A percentile compares a stretch with the other conserved stretches of the same genome.
These are phyloP conservation scores for Sebastolobus altivelis DNA, from an alignment of 2,797 vertebrate genomes.

Conservation along the genomic window DNA sequence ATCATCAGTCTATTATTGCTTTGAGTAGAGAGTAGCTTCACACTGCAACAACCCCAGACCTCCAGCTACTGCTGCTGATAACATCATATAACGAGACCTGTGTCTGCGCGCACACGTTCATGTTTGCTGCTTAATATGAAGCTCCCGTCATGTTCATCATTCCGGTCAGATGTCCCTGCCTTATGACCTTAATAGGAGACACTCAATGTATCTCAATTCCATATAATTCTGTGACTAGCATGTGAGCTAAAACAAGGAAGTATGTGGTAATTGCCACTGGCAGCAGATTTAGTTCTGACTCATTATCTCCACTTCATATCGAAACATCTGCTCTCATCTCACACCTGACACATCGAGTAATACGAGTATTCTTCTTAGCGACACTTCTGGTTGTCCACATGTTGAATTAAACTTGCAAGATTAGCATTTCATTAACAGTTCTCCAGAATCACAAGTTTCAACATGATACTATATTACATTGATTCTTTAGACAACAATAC, in stretches of 20 bases:
- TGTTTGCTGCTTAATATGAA: constrained; percentile 49
- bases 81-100: constrained; percentile 70
- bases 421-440: background rate
- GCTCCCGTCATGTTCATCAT: constrained; percentile 40
- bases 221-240: constrained; percentile 25
- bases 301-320: constrained; percentile 25
- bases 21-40: constrained; percentile 68
- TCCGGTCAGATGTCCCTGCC: constrained; percentile 23
- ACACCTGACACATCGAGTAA: constrained; percentile 12
- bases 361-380: background rate
- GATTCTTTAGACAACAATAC: too few species aligned
- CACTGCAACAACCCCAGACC: constrained; percentile 61
- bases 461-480: too few species aligned
- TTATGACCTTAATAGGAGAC: constrained; percentile 42
- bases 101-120: constrained; percentile 58
- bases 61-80: constrained; percentile 66
- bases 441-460: background rate
- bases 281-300: constrained; percentile 9
- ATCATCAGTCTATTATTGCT: constrained; percentile 81
- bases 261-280: constrained; percentile 30
- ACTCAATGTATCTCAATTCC: constrained; percentile 23
- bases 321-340: constrained; percentile 12
- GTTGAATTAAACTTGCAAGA: constrained; percentile 13
- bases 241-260: constrained; percentile 13
- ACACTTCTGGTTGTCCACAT: constrained; percentile 7